Base-by-base conservation (phyloP, 2,888 invertebrate genomes). In the Aplocera efformata region DNA sequence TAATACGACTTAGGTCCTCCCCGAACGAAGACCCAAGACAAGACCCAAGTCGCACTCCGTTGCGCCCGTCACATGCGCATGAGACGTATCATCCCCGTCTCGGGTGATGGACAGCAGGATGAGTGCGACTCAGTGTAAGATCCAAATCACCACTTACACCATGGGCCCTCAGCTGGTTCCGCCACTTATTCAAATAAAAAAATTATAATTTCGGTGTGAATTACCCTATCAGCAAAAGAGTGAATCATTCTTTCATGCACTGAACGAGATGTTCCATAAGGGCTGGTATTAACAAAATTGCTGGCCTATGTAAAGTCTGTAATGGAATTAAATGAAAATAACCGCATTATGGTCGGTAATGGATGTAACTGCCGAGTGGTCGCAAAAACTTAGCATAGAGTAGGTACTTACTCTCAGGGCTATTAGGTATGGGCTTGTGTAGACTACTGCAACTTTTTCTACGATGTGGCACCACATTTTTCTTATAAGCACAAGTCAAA, bases 271-370 rank as follows among this genome's bases (percentile, higher is more conserved):
- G 27, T 32, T 7, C 28, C 7, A 5, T 5, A 7, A 5, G 7
- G 25, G 21, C 44, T 45, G 53, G 50, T 49, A 37, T 50, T 17
- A 35, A 45, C 50, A 48, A 57, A 61, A 63, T 58, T 58, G 51
- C 39, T 17, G 35, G 42, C 32, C 42, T 57, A 47, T 52, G 51
- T 48, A 40, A 43, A 43, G 45, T 43, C 35, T 11, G 47, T 55
- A 49, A 53, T 53, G 48, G 46, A 56, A 56, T 56, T 55, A 52
- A 53, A 53, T 50, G 35, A 48, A 45, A 45, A 42, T 40, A 50
- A 47, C 45, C 48, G 25, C 60, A 60, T 44, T 40, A 44, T 32
- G 29, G 39, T 17, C 7, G 17, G 36, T 45, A 40, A 45, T 35
- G 32, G 34, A 24, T 39, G 38, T 39, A 35, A 44, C 36, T 35